Conservation (phyloP, 2,888 invertebrate species). For the Euzophera pinguis region DNA sequence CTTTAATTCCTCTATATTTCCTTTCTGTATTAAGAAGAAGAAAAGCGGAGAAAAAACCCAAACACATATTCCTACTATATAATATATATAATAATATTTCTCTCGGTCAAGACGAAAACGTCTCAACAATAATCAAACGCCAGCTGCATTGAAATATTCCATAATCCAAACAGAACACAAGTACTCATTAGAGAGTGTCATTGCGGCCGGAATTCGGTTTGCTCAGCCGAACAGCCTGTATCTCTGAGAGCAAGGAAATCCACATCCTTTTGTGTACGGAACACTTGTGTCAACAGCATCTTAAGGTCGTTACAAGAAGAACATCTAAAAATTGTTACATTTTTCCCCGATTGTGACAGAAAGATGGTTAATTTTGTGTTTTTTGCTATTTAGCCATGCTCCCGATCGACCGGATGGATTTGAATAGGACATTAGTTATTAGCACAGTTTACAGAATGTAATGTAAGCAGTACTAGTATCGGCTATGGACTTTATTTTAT, state of each 20-base stretch:
- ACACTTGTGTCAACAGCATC: constrained; percentile 59
- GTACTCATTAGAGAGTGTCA: constrained; percentile 46
- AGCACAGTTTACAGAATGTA: too few relatives aligned
- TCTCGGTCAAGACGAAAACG: not conserved
- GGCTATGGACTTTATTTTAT: too few relatives aligned
- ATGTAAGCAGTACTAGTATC: too few relatives aligned
- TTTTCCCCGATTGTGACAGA: not conserved
- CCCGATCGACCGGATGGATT: too few relatives aligned
- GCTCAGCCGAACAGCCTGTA: constrained; percentile 50
- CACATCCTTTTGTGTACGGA: constrained; percentile 54
- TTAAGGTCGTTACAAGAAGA: constrained; percentile 15
- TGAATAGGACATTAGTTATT: too few relatives aligned
- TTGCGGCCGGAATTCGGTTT: constrained; percentile 61
- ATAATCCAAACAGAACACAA: constrained; percentile 2
- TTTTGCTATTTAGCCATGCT: too few relatives aligned
- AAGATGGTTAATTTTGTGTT: not conserved
- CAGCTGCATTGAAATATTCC: not conserved
- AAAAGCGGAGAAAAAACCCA: too few relatives aligned
- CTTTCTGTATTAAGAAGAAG: too few relatives aligned
- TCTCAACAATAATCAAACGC: too few relatives aligned
- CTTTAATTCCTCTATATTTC: too few relatives aligned
- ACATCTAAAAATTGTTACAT: not conserved
- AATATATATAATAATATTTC: too few relatives aligned
- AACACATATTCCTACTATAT: too few relatives aligned
- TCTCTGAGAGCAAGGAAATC: constrained; percentile 46